Evolutionary conservation across 2,797 vertebrate species (phyloP), one percentile per base, ranked within the genome.

Genomic region (Arctocebus calabarensis): DNA sequence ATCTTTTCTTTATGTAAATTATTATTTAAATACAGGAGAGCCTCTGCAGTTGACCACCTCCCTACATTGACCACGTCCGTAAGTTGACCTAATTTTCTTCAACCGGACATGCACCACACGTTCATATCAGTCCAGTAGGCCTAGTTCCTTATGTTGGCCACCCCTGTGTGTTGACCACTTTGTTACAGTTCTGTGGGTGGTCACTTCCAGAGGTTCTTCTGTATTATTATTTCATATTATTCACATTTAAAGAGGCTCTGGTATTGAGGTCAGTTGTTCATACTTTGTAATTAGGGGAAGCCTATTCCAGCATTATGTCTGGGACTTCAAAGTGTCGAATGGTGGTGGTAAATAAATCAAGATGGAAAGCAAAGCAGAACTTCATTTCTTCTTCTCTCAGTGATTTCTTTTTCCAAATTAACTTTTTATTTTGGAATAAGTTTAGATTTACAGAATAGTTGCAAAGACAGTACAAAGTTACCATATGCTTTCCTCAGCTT

Each of bases 241-340:
- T 97, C 61, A 90, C 37, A 79, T 94, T 91, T 90, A 45, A 91
- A 87, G 84, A 93, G 55, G n/a, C 62, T 88, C 91, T 48, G 62
- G 40, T 25, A 43, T 77, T 87, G 55, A 96, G 48, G 55, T 5
- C 6, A 57, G 8, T 77, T 12, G 12, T 70, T 74, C 40, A 29
- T 92, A 45, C 59, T 83, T 71, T 62, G 64, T n/a, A 61, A 5
- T 66, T 68, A 29, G 29, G 27, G 23, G 55, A 96, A 25, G 10
- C n/a, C 32, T 61, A 5, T 23, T 19, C 27, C 25, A 66, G 84
- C 52, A 29, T 89, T 92, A 29, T 87, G 13, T 37, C 25, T 84
- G 20, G 52, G 75, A 85, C 34, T 86, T 94, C 45, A 68, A 78
- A 94, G 70, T 83, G 8, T 62, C 55, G 92, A 68, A 19, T 84